A percentile compares a stretch with the other conserved stretches of the same genome.
Evolutionary conservation across 1,140 invertebrate genomes (phyloP).

Genomic region (Hestina assimilis): DNA sequence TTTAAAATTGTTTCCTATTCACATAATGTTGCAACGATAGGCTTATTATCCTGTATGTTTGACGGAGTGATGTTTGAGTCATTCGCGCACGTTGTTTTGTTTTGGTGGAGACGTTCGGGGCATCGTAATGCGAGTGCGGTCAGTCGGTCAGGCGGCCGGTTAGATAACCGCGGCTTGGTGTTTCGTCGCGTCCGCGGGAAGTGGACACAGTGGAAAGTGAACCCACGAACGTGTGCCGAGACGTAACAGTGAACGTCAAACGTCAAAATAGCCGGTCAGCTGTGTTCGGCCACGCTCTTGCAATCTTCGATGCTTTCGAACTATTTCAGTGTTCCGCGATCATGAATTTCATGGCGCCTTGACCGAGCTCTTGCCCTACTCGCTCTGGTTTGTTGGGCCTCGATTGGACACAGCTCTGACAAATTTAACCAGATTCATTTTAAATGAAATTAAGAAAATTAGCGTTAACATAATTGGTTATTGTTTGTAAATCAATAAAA

Average conservation of each 20-base stretch:
- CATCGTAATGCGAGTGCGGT: conserved; percentile 9
- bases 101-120: conserved; percentile 10
- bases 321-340: conserved; percentile 15
- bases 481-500: not conserved
- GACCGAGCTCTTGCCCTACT: conserved; percentile 10
- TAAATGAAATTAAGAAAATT: not conserved
- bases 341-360: conserved; percentile 20
- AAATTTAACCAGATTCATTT: not conserved
- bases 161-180: conserved; percentile 16
- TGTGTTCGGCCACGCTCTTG: conserved; percentile 5
- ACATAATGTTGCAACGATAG: not conserved
- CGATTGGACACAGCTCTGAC: not conserved
- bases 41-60: not conserved
- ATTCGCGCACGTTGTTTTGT: conserved; percentile 18
- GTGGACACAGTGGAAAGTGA: conserved; percentile 32
- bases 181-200: conserved; percentile 5
- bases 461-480: not conserved
- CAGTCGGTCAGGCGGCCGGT: conserved; percentile 15
- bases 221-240: conserved; percentile 28
- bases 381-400: not conserved
- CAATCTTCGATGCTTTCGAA: not conserved
- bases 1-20: not conserved
- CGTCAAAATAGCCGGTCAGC: not conserved
- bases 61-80: not conserved
- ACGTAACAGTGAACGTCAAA: conserved; percentile 15